These are phyloP conservation scores for Drosophila niveifrons DNA, from an alignment of 2,888 invertebrate species.

Conservation along the genomic window DNA sequence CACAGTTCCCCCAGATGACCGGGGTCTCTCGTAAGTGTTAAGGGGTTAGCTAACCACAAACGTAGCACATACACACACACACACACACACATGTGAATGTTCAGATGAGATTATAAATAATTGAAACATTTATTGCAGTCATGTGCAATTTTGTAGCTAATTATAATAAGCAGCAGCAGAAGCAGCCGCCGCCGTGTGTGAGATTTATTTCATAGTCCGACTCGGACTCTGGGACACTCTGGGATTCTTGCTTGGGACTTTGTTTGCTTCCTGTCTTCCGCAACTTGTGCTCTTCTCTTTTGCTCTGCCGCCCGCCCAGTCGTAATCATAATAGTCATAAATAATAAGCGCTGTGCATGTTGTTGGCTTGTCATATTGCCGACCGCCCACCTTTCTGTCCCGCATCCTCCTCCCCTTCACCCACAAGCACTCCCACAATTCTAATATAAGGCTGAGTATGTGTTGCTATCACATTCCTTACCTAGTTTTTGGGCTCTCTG, in stretches of 20 bases:
- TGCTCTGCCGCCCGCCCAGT: slow-evolving; percentile 12
- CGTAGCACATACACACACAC: slow-evolving; percentile 2
- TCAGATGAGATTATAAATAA: slow-evolving; percentile 67
- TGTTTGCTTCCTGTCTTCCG: neutral
- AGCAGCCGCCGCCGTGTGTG: slow-evolving; percentile 35
- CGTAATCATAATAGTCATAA: slow-evolving; percentile 71
- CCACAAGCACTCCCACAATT: neutral
- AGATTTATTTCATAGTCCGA: slow-evolving; percentile 8
- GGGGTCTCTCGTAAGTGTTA: slow-evolving; percentile 23
- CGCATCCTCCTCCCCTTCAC: too few relatives aligned
- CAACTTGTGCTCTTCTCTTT: neutral
- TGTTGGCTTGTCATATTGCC: slow-evolving; percentile 32
- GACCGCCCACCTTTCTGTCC: neutral
- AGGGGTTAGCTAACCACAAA: slow-evolving; percentile 43
- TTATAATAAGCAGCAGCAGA: slow-evolving; percentile 69
- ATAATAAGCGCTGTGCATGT: slow-evolving; percentile 53
- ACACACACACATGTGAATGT: slow-evolving; percentile 1
- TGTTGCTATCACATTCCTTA: slow-evolving; percentile 33
- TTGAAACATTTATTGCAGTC: slow-evolving; percentile 79
- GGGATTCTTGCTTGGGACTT: slow-evolving; percentile 16
- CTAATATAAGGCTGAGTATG: neutral
- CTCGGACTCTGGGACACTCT: slow-evolving; percentile 8
- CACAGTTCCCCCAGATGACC: slow-evolving; percentile 24
- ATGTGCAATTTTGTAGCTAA: slow-evolving; percentile 76
- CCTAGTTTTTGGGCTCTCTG: slow-evolving; percentile 34